Conservation (phyloP, 2,113 vertebrate species). For the Lepisosteus oculatus region DNA sequence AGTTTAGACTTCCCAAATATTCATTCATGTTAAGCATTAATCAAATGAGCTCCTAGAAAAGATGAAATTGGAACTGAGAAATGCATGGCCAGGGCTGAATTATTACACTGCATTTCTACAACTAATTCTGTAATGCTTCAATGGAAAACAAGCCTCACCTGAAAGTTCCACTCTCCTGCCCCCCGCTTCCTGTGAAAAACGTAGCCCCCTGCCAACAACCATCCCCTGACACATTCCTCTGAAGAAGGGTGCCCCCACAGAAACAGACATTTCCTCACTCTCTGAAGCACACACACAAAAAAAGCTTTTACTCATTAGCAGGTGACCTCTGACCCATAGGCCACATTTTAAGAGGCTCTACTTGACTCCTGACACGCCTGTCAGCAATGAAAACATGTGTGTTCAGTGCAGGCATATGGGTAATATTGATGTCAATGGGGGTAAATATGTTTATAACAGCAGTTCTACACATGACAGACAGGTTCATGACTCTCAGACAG, state of each 20-base stretch:
- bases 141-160: conserved; percentile 44
- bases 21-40: too few species aligned
- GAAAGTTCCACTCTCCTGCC: conserved; percentile 58
- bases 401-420: conserved; percentile 42
- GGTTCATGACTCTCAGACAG: conserved; percentile 50
- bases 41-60: too few species aligned
- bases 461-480: conserved; percentile 61
- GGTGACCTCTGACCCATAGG: conserved; percentile 62
- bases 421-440: conserved; percentile 46
- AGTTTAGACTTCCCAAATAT: too few species aligned
- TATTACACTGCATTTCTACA: too few species aligned
- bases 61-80: too few species aligned
- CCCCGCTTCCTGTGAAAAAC: conserved; percentile 31
- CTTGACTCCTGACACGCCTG: conserved; percentile 73
- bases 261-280: conserved; percentile 36
- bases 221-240: conserved; percentile 56
- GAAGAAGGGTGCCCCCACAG: conserved; percentile 17
- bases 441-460: conserved; percentile 56
- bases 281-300: conserved; percentile 45
- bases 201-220: conserved; percentile 47
- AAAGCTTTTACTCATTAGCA: conserved; percentile 73
- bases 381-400: conserved; percentile 66
- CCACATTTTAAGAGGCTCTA: conserved; percentile 74
- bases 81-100: too few species aligned
- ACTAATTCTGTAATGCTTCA: too few species aligned